These are phyloP conservation scores for Pachycephala philippinensis DNA, from an alignment of 2,113 vertebrate genomes.

Conservation along the genomic window DNA sequence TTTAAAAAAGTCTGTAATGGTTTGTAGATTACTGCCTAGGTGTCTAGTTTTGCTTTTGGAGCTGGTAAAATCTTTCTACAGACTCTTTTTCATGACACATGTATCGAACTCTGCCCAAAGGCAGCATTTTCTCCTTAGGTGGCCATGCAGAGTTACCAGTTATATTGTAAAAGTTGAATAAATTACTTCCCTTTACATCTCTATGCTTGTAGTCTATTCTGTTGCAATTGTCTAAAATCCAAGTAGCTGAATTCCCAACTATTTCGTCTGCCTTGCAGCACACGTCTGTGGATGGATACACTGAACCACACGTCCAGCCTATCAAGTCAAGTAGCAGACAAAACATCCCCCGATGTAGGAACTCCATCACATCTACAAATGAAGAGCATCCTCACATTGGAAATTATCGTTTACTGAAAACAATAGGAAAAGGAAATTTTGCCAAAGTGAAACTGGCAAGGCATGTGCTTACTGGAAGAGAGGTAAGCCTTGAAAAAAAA, in stretches of 20 bases:
- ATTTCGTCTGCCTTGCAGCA: conserved; percentile 73
- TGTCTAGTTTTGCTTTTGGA: not conserved
- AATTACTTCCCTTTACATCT: not conserved
- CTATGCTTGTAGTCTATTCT: not conserved
- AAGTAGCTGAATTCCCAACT: not conserved
- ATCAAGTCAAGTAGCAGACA: conserved; percentile 91
- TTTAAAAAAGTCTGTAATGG: not conserved
- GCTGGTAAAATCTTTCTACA: not conserved
- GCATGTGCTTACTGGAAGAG: conserved; percentile 91
- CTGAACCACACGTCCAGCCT: conserved; percentile 82
- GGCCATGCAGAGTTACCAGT: not conserved
- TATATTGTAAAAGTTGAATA: not conserved
- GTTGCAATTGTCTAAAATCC: not conserved
- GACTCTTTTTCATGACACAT: not conserved
- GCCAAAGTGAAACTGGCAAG: conserved; percentile 95
- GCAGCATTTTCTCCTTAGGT: not conserved
- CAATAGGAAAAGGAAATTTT: conserved; percentile 95
- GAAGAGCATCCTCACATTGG: conserved; percentile 92
- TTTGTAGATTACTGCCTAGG: not conserved
- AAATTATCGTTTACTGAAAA: conserved; percentile 94
- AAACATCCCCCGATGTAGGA: conserved; percentile 88
- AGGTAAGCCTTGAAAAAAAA: conserved; percentile 74
- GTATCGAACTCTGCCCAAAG: not conserved
- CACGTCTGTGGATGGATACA: conserved; percentile 89
- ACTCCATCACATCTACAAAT: conserved; percentile 85